Percentiles rank a stretch among this genome's conserved stretches.
Evolutionary conservation across 2,797 vertebrate species (phyloP).

Genomic region (Sebastes variabilis): DNA sequence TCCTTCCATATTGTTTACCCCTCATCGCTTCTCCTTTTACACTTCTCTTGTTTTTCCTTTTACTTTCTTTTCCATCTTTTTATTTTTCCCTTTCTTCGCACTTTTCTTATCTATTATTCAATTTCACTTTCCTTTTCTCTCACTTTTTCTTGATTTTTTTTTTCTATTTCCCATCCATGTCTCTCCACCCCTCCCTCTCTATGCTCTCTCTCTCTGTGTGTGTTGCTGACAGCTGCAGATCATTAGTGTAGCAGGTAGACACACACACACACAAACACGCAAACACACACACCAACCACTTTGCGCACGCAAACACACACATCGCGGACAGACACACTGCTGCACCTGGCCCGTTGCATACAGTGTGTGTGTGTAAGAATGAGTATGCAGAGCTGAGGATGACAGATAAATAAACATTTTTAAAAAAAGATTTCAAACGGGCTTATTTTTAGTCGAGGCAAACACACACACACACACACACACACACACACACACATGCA

Average conservation of each 20-base stretch:
- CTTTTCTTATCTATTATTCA: background rate
- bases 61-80: background rate
- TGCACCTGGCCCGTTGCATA: constrained; percentile 58
- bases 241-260: constrained; percentile 78
- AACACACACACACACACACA: constrained; percentile 3
- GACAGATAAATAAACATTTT: constrained; percentile 56
- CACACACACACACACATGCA: constrained; percentile 4
- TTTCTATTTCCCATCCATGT: background rate
- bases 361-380: background rate
- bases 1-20: background rate
- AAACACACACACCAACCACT: constrained; percentile 32
- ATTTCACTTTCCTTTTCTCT: background rate
- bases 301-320: constrained; percentile 29
- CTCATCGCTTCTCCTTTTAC: background rate
- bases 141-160: background rate
- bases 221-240: constrained; percentile 77
- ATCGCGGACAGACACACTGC: constrained; percentile 29
- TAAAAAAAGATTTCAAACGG: constrained; percentile 31
- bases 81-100: background rate
- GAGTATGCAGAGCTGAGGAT: constrained; percentile 35
- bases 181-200: background rate
- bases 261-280: constrained; percentile 25
- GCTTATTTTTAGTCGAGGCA: constrained; percentile 46
- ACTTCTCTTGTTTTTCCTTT: background rate
- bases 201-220: background rate